phyloP scores from a whole-genome alignment of 2,113 vertebrate species.

The Mirza zaza region DNA sequence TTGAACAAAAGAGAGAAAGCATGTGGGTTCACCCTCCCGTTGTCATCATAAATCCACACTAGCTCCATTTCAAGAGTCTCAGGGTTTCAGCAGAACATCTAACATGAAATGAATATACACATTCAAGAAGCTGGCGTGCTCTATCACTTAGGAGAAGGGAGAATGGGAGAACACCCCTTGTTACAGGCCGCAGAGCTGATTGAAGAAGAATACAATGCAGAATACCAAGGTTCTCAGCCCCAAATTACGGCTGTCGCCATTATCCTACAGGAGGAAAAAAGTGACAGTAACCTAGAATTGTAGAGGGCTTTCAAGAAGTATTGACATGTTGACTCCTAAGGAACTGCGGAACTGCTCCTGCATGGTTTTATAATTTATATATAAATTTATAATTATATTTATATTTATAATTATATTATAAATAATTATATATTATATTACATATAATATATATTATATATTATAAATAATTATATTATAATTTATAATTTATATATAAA shows the following conservation, averaged over 20 bases:
- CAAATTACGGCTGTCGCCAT: background rate
- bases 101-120: constrained; percentile 63
- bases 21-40: constrained; percentile 55
- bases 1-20: constrained; percentile 79
- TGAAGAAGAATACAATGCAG: background rate
- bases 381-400: too few species aligned
- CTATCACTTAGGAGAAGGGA: constrained; percentile 23
- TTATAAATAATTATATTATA: too few species aligned
- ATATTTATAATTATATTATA: too few species aligned
- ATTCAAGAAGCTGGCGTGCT: constrained; percentile 22
- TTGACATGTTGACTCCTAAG: background rate
- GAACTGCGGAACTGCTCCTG: background rate
- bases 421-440: too few species aligned
- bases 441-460: too few species aligned
- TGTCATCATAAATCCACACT: constrained; percentile 80
- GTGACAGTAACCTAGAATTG: background rate
- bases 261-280: background rate
- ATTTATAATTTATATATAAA: too few species aligned
- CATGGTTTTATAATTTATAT: background rate
- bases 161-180: background rate
- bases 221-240: background rate
- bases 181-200: background rate
- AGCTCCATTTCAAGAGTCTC: constrained; percentile 63
- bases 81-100: constrained; percentile 59
- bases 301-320: background rate